Conservation (phyloP, 2,797 vertebrate species). For the Ctenopoma multispine region DNA sequence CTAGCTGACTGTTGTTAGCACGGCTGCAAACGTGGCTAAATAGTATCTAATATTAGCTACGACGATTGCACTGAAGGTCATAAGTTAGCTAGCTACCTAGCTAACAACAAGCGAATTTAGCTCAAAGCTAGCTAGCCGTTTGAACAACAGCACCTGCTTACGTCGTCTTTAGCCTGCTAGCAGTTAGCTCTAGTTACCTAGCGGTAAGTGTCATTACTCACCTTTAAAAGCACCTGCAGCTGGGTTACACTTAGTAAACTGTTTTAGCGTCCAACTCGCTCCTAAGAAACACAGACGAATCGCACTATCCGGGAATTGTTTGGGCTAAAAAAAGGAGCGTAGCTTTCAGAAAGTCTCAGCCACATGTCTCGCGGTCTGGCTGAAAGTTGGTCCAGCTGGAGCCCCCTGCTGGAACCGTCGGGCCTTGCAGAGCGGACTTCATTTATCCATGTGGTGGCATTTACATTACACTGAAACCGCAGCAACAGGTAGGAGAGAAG, state of each 20-base stretch:
- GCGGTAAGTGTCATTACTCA: conserved; percentile 56
- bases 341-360: conserved; percentile 77
- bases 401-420: conserved; percentile 49
- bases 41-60: conserved; percentile 48
- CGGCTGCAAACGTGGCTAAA: conserved; percentile 21
- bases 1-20: conserved; percentile 43
- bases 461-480: neutral
- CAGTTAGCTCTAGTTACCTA: conserved; percentile 60
- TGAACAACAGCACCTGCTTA: conserved; percentile 77
- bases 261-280: conserved; percentile 24
- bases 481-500: conserved; percentile 16
- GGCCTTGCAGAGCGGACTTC: conserved; percentile 16
- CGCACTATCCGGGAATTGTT: conserved; percentile 32
- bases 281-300: conserved; percentile 22
- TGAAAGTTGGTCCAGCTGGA: conserved; percentile 47
- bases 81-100: conserved; percentile 56
- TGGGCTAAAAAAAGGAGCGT: conserved; percentile 56
- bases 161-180: conserved; percentile 69
- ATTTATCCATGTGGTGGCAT: conserved; percentile 11
- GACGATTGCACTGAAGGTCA: conserved; percentile 74
- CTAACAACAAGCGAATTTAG: conserved; percentile 33
- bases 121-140: conserved; percentile 60
- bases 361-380: conserved; percentile 79
- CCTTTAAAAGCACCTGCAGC: conserved; percentile 50
- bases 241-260: conserved; percentile 13